These are phyloP conservation scores for Ispidina picta DNA, from an alignment of 2,797 vertebrate species.

Conservation along the genomic window DNA sequence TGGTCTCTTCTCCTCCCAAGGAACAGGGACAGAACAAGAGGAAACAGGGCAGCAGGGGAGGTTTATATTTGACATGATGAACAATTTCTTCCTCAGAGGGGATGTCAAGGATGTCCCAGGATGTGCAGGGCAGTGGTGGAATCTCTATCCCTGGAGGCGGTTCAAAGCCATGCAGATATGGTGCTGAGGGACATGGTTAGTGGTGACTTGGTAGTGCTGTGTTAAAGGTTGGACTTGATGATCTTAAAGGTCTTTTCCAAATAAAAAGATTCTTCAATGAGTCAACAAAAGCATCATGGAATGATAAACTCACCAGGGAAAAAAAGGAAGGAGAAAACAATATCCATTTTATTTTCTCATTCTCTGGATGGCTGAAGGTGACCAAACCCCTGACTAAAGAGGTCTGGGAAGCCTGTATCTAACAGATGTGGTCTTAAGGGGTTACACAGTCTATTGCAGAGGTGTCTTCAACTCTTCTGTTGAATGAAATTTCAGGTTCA, in stretches of 20 bases:
- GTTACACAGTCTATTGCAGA: background rate
- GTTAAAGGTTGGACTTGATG: background rate
- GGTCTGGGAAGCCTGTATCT: background rate
- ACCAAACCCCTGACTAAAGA: background rate
- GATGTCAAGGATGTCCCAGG: background rate
- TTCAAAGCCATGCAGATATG: background rate
- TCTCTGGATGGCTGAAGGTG: background rate
- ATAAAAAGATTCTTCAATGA: background rate
- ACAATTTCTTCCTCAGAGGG: background rate
- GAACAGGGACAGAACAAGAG: background rate
- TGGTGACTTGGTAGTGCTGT: background rate
- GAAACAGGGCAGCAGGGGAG: background rate
- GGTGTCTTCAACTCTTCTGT: background rate
- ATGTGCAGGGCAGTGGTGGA: background rate
- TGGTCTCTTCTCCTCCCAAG: background rate
- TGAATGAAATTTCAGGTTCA: background rate
- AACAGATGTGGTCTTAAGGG: rapidly evolving
- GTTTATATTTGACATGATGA: background rate
- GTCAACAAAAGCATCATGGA: rapidly evolving
- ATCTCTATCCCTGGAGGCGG: background rate
- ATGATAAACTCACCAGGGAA: background rate
- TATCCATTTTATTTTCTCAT: background rate
- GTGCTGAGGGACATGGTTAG: background rate
- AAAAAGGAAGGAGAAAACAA: rapidly evolving
- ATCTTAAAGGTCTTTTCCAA: background rate